Evolutionary conservation across 2,888 invertebrate genomes (phyloP).

Genomic region (Trissolcus brochymenae): DNA sequence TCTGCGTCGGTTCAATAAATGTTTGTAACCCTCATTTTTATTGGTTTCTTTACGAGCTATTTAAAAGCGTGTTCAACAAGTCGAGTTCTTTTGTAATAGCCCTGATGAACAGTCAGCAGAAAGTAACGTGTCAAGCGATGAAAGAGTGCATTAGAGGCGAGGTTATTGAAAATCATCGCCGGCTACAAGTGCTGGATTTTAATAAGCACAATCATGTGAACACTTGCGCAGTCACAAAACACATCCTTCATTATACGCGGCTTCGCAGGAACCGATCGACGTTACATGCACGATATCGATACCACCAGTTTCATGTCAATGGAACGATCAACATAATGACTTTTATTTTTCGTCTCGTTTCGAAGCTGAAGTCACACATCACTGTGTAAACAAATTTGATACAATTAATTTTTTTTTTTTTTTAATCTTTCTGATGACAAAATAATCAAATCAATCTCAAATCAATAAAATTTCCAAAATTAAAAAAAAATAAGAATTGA

Average conservation of each 20-base stretch:
- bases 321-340: conserved; percentile 15
- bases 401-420: too few relatives aligned
- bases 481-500: too few relatives aligned
- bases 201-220: conserved; percentile 42
- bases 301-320: conserved; percentile 23
- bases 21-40: conserved; percentile 42
- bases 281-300: conserved; percentile 33
- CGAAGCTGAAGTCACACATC: too few relatives aligned
- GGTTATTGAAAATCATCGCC: conserved; percentile 55
- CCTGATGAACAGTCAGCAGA: conserved; percentile 53
- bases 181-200: conserved; percentile 28
- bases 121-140: conserved; percentile 54
- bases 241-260: conserved; percentile 27
- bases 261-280: conserved; percentile 6
- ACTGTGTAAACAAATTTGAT: too few relatives aligned
- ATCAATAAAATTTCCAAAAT: too few relatives aligned
- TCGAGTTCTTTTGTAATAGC: conserved; percentile 52
- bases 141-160: conserved; percentile 48
- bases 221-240: conserved; percentile 38
- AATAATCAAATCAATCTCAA: too few relatives aligned
- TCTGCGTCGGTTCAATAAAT: conserved; percentile 41
- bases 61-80: conserved; percentile 54
- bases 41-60: conserved; percentile 49
- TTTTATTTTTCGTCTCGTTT: neutral
- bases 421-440: too few relatives aligned